phyloP scores from a whole-genome alignment of 2,113 vertebrate species.

The Pterocles burchelli region DNA sequence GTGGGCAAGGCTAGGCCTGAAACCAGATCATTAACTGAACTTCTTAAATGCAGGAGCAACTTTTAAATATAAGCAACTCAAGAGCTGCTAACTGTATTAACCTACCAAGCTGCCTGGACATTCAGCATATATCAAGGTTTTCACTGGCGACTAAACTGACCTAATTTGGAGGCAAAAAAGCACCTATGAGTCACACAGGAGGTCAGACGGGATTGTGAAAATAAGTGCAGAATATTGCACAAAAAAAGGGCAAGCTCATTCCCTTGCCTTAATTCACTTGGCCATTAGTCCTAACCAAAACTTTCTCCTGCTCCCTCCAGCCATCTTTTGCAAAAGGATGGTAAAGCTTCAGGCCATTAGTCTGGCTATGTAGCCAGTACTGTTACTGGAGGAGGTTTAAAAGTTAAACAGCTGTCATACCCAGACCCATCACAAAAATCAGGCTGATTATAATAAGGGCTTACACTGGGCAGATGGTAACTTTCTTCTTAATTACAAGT shows the following conservation, averaged over 20 bases:
- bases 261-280: background rate
- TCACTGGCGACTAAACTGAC: background rate
- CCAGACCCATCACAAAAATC: background rate
- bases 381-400: background rate
- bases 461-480: background rate
- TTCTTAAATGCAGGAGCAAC: background rate
- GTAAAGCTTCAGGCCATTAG: background rate
- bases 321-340: background rate
- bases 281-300: background rate
- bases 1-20: background rate
- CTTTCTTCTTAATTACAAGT: background rate
- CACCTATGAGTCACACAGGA: background rate
- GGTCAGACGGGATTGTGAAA: background rate
- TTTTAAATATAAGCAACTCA: background rate
- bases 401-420: background rate
- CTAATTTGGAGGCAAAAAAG: background rate
- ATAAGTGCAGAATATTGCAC: background rate
- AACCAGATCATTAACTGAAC: fast-evolving
- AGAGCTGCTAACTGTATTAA: background rate
- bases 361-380: background rate
- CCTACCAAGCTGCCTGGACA: background rate
- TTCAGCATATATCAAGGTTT: background rate
- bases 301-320: background rate
- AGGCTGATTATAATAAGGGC: background rate
- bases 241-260: background rate